A percentile compares a stretch with the other conserved stretches of the same genome.
These are phyloP conservation scores for Pararge aegeria DNA, from an alignment of 1,140 invertebrate genomes.

Conservation along the genomic window DNA sequence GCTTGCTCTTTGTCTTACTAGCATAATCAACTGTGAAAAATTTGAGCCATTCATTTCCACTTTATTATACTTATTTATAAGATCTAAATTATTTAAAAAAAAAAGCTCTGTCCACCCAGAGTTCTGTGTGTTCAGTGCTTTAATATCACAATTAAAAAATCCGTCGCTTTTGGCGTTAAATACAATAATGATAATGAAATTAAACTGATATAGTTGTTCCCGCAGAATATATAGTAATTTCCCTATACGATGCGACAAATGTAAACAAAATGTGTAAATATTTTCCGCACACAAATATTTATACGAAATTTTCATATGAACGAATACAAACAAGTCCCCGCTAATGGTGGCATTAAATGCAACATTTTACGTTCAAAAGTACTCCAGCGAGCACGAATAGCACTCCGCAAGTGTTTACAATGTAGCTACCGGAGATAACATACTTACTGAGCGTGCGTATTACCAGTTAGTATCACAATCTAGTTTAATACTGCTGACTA, in stretches of 20 bases:
- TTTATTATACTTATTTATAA: no score
- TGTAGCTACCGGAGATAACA: conserved; percentile 18
- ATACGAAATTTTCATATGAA: conserved; percentile 5
- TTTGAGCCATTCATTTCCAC: no score
- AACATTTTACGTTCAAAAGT: conserved; percentile 15
- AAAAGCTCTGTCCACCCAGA: no score
- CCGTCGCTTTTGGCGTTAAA: no score
- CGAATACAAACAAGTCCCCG: conserved; percentile 19
- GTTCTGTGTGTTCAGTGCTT: no score
- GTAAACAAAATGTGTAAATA: background rate
- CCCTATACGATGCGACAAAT: background rate
- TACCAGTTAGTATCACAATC: background rate
- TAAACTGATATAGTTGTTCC: no score
- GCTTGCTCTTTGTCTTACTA: no score
- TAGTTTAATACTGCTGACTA: background rate
- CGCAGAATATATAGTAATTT: background rate
- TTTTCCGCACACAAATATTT: background rate
- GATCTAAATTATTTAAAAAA: no score
- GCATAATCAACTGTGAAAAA: no score
- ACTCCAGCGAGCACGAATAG: conserved; percentile 10
- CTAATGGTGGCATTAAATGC: conserved; percentile 21
- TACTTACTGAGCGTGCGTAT: conserved; percentile 3
- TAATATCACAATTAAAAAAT: no score
- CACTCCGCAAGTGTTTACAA: conserved; percentile 19
- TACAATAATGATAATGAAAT: no score